These are phyloP conservation scores for Corythoichthys haematopterus DNA, from an alignment of 2,113 vertebrate species.

Conservation along the genomic window DNA sequence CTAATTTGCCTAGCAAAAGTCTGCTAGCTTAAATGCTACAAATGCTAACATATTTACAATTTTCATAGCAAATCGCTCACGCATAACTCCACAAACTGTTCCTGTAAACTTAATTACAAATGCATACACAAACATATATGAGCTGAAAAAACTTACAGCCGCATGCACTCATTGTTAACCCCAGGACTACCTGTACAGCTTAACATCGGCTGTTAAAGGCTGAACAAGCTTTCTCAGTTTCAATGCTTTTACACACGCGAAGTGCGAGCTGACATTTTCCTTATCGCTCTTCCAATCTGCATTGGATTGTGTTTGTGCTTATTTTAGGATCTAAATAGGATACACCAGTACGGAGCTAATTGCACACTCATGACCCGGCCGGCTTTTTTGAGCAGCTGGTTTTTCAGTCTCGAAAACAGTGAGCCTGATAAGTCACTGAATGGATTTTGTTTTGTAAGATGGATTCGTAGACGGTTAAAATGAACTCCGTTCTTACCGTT, in stretches of 20 bases:
- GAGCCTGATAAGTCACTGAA: not conserved
- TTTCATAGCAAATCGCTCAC: no score
- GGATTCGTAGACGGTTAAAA: constrained; percentile 3
- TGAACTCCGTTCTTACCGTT: not conserved
- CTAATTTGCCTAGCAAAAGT: no score
- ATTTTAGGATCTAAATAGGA: constrained; percentile 31
- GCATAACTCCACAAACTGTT: no score
- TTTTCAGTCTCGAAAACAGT: constrained; percentile 13
- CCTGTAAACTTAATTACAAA: no score
- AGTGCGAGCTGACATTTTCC: constrained; percentile 10
- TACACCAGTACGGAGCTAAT: constrained; percentile 32
- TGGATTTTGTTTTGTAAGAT: not conserved
- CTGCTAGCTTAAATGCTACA: no score
- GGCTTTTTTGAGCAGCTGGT: constrained; percentile 24
- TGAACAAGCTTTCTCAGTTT: constrained; percentile 2
- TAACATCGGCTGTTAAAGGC: no score
- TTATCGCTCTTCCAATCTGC: constrained; percentile 26
- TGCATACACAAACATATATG: no score
- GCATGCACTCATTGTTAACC: no score
- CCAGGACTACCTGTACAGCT: no score
- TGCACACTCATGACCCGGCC: constrained; percentile 42
- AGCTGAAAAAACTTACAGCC: no score
- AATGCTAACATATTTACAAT: no score
- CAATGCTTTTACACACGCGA: constrained; percentile 20
- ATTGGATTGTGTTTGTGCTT: constrained; percentile 25